Percentiles rank a stretch among this genome's conserved stretches.
Evolutionary conservation across 2,113 vertebrate species (phyloP).

Genomic region (Colinus virginianus): DNA sequence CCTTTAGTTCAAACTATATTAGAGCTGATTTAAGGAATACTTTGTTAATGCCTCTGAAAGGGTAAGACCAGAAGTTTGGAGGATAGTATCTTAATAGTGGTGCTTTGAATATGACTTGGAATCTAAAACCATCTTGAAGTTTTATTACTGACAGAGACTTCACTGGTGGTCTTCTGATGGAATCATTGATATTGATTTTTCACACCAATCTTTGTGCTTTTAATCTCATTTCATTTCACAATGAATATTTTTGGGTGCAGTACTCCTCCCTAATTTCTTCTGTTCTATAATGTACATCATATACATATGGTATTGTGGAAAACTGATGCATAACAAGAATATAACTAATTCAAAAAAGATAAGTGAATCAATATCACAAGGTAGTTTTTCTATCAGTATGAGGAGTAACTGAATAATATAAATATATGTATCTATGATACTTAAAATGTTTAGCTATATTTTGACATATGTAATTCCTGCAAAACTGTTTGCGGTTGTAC

Average conservation of each 20-base stretch:
- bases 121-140: neutral
- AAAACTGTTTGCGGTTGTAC: neutral
- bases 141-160: neutral
- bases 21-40: neutral
- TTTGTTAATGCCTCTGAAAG: neutral
- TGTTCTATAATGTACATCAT: neutral
- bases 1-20: neutral
- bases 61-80: neutral
- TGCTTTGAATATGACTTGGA: neutral
- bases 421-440: neutral
- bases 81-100: neutral
- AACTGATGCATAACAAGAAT: neutral
- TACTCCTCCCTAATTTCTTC: rapidly evolving
- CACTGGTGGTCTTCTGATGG: neutral
- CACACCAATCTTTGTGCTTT: neutral
- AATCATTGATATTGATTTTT: neutral
- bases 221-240: neutral
- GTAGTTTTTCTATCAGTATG: neutral
- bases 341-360: neutral
- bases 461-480: neutral
- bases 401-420: neutral
- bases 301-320: neutral
- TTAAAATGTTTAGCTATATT: neutral
- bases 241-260: neutral
- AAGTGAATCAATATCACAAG: neutral